phyloP scores from a whole-genome alignment of 2,113 vertebrate species.

The Excalfactoria chinensis region DNA sequence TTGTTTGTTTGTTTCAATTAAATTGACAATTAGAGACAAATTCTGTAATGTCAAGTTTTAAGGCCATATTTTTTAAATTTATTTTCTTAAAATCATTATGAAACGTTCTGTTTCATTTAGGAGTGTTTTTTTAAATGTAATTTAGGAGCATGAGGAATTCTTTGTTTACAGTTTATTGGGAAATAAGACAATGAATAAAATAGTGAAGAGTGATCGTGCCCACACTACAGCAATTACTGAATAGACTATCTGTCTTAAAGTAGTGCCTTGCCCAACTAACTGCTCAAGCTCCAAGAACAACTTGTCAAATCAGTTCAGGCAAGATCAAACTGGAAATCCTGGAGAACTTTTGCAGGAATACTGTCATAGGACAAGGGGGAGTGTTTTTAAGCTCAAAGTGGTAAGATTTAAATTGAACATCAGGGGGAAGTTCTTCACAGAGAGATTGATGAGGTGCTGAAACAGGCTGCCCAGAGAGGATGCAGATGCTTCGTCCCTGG shows the following conservation, averaged over 20 bases:
- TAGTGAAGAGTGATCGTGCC: background rate
- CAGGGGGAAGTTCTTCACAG: too few species aligned
- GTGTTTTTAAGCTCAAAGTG: too few species aligned
- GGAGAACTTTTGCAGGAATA: background rate
- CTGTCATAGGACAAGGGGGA: too few species aligned
- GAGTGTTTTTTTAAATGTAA: background rate
- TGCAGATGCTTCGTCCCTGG: too few species aligned
- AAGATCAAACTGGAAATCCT: background rate
- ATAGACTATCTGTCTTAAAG: background rate
- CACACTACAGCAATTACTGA: background rate
- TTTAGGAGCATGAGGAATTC: background rate
- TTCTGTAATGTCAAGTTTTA: background rate
- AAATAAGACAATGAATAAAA: background rate
- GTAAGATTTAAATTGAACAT: too few species aligned
- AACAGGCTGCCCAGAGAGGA: too few species aligned
- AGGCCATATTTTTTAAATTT: background rate
- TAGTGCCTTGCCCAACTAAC: background rate
- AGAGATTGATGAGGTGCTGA: too few species aligned
- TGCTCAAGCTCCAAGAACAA: background rate
- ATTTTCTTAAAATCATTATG: background rate
- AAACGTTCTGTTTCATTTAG: background rate
- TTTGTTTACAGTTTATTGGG: background rate
- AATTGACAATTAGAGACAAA: background rate
- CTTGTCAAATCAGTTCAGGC: background rate
- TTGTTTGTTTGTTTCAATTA: background rate